These are phyloP conservation scores for Paracyclopina nana DNA, from an alignment of 1,140 invertebrate species.

Conservation along the genomic window DNA sequence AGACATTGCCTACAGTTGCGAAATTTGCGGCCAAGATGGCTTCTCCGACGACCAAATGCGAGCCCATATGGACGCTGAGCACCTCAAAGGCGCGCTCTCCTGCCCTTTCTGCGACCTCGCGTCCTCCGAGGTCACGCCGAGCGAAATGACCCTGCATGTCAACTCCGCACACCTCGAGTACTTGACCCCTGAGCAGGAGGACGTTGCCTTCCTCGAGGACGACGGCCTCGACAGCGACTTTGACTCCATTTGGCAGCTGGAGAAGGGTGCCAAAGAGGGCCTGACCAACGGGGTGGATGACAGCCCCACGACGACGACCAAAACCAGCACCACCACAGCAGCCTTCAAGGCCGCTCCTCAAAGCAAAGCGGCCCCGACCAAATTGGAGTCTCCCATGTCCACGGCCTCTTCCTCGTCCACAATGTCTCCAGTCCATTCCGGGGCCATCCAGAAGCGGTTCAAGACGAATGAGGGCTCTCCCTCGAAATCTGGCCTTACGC, in stretches of 20 bases:
- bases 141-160: constrained; percentile 52
- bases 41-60: constrained; percentile 56
- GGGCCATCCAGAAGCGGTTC: constrained; percentile 17
- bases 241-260: constrained; percentile 12
- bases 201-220: constrained; percentile 34
- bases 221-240: constrained; percentile 33
- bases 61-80: constrained; percentile 47
- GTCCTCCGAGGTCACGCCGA: constrained; percentile 40
- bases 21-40: constrained; percentile 57
- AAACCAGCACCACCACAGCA: neutral
- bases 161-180: constrained; percentile 58
- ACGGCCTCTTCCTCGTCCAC: too few relatives aligned
- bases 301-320: neutral
- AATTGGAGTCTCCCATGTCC: too few relatives aligned
- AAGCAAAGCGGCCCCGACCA: too few relatives aligned
- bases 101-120: constrained; percentile 62
- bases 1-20: constrained; percentile 39
- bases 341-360: neutral
- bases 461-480: constrained; percentile 8
- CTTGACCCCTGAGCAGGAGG: constrained; percentile 40
- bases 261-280: neutral
- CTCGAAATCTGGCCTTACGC: constrained; percentile 29
- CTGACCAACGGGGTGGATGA: neutral
- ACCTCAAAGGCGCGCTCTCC: constrained; percentile 48
- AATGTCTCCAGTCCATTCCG: too few relatives aligned